phyloP scores from a whole-genome alignment of 2,888 invertebrate genomes.

The Cheilosia pagana region DNA sequence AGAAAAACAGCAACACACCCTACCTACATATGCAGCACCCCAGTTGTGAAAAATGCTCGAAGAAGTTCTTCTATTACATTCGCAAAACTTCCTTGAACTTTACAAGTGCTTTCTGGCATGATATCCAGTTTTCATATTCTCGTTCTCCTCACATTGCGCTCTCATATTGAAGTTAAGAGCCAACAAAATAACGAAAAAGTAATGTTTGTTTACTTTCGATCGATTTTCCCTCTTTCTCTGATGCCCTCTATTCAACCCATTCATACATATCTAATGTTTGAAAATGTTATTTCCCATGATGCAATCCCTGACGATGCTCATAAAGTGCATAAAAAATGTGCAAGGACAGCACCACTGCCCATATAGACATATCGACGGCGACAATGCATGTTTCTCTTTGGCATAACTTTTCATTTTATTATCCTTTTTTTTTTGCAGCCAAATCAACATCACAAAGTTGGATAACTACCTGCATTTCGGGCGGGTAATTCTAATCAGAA shows the following conservation, averaged over 20 bases:
- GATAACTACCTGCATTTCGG: slow-evolving; percentile 29
- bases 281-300: slow-evolving; percentile 66
- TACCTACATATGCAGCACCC: slow-evolving; percentile 8
- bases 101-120: slow-evolving; percentile 71
- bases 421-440: slow-evolving; percentile 7
- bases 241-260: background rate
- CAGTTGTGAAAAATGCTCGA: slow-evolving; percentile 36
- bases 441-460: slow-evolving; percentile 42
- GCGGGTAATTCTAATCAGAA: slow-evolving; percentile 46
- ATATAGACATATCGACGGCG: slow-evolving; percentile 1
- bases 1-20: too few relatives aligned
- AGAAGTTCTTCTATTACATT: slow-evolving; percentile 70
- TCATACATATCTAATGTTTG: slow-evolving; percentile 66
- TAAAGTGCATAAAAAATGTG: slow-evolving; percentile 38
- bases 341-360: slow-evolving; percentile 41
- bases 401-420: slow-evolving; percentile 24
- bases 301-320: slow-evolving; percentile 49
- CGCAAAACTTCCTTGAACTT: slow-evolving; percentile 69
- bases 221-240: slow-evolving; percentile 46
- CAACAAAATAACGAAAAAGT: slow-evolving; percentile 30
- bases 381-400: slow-evolving; percentile 6
- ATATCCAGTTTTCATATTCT: slow-evolving; percentile 69
- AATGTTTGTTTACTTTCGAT: slow-evolving; percentile 71
- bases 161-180: slow-evolving; percentile 44
- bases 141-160: slow-evolving; percentile 49